A percentile compares a stretch with the other conserved stretches of the same genome.
These are phyloP conservation scores for Camptogramma bilineatum DNA, from an alignment of 2,888 invertebrate species.

Conservation along the genomic window DNA sequence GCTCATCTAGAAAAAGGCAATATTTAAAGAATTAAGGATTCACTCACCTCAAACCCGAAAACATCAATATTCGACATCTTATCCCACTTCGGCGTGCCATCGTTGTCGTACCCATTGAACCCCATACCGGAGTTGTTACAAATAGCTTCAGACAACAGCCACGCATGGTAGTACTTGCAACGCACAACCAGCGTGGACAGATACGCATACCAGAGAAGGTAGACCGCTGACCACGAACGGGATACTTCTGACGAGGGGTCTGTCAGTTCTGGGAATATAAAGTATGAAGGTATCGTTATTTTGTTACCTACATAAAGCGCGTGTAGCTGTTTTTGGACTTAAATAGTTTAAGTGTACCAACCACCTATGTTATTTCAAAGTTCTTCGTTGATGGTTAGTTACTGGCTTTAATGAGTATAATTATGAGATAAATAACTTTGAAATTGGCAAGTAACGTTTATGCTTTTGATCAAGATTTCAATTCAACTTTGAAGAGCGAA, in stretches of 20 bases:
- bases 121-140: constrained; percentile 98
- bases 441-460: no score
- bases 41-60: constrained; percentile 92
- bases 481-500: neutral
- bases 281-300: neutral
- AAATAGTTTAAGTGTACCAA: no score
- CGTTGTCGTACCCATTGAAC: constrained; percentile 91
- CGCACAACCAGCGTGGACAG: constrained; percentile 92
- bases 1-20: no score
- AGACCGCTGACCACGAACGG: constrained; percentile 78
- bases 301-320: no score
- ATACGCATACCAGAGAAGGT: constrained; percentile 88
- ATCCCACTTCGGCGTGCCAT: constrained; percentile 95
- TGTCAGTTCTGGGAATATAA: constrained; percentile 61
- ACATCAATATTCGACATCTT: constrained; percentile 96
- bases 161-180: constrained; percentile 98
- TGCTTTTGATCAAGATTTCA: no score
- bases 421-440: no score
- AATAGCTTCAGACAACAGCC: constrained; percentile 97
- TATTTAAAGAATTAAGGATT: neutral
- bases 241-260: constrained; percentile 79
- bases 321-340: no score
- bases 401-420: no score
- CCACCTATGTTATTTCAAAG: no score
- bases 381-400: no score